phyloP scores from a whole-genome alignment of 2,113 vertebrate species.

The Mugil cephalus region DNA sequence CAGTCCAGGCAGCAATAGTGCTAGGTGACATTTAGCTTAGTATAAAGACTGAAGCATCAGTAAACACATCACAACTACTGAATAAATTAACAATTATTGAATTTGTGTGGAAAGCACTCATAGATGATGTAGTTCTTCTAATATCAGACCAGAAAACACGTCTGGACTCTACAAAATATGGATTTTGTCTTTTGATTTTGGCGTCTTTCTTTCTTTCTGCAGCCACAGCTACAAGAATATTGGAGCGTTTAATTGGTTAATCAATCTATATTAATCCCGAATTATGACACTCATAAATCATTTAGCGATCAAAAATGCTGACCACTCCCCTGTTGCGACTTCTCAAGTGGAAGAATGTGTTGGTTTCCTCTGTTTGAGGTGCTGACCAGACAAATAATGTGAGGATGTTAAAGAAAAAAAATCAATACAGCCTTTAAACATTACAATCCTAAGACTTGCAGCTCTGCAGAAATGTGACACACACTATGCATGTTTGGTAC shows the following conservation, averaged over 20 bases:
- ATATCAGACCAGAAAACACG: no score
- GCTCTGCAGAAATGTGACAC: not conserved
- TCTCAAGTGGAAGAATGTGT: not conserved
- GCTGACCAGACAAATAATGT: not conserved
- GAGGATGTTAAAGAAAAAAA: not conserved
- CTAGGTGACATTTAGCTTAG: no score
- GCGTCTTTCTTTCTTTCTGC: not conserved
- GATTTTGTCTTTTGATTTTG: not conserved
- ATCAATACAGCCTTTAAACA: not conserved
- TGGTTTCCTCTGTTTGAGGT: not conserved
- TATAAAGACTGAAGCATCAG: no score
- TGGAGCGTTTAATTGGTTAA: not conserved
- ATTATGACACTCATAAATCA: not conserved
- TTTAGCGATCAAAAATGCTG: not conserved
- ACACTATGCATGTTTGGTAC: not conserved
- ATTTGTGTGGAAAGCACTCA: no score
- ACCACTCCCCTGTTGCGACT: no score
- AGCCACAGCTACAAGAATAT: not conserved
- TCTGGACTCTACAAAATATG: not conserved
- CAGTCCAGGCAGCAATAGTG: no score
- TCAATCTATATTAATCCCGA: no score
- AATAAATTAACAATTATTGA: no score
- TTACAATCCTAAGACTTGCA: not conserved
- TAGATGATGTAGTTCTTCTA: no score
- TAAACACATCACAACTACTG: no score